Base-by-base conservation (phyloP, 2,888 invertebrate species). In the Melieria picta region DNA sequence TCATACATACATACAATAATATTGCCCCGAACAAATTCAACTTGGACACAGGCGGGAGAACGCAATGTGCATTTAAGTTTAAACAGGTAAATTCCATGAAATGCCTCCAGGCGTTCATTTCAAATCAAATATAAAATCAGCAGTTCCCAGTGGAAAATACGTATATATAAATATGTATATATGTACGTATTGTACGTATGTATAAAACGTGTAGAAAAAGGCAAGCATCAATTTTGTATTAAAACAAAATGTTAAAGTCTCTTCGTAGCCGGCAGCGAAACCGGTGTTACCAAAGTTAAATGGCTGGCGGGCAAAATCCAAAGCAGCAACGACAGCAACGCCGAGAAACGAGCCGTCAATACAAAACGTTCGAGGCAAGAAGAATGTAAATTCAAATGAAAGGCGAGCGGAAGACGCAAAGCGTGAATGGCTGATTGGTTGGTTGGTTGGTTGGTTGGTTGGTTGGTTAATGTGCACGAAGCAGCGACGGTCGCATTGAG, bases 221-320 rank as follows among this genome's bases (percentile, higher is more conserved):
- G 46, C 11, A 65, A 65, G 67, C 65, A 62, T 57, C 64, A 65
- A 72, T 69, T 72, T 69, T 48, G 42, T 69, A 58, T 55, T 56
- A 65, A 60, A 65, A 47, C 43, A 47, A 69, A 69, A 69, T 69
- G 13, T 61, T 65, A 46, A 67, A 72, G 68, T 63, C 60, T 46
- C 61, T 65, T 65, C 48, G 65, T 65, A 45, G 65, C 74, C 70
- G 58, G 52, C n/a, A 58, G 72, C 71, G 64, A 62, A 66, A 69
- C 52, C 45, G 69, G 55, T 69, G 69, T 66, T 72, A 62, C 71
- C 72, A 65, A 74, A 72, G 70, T 65, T 72, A 65, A 65, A 65
- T 55, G 45, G 69, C 62, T 61, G 50, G 3, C 45, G 52, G 67
- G 45, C 45, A 11, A 60, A 60, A 66, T 47, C 47, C 47, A 48